Base-by-base conservation (phyloP, 2,888 invertebrate genomes). In the Exephanes ischioxanthus region DNA sequence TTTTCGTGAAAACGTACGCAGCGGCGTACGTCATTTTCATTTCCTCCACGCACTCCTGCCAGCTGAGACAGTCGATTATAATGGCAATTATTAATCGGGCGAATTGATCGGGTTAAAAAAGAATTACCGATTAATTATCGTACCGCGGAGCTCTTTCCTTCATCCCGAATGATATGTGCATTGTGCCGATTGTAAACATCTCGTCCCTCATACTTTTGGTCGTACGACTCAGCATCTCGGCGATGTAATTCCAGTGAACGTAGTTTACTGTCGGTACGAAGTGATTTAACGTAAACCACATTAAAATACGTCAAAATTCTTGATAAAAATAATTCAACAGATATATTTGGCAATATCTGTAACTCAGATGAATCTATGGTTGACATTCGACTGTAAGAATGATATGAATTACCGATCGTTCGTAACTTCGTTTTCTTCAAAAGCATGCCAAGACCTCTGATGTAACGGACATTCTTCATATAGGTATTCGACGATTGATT, bases 111-210 rank as follows among this genome's bases (percentile, higher is more conserved):
- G 19, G n/a, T 53, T 53, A n/a, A 0, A 6, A n/a, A 53, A 53
- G 3, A 19, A 61, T 72, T 22, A 22, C 22, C 22, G 22, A 22
- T 22, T 22, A 48, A 53, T 19, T 61, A 16, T 16, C 30, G 58
- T 76, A 88, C 87, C 88, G 86, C 26, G 86, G 87, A 45, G 63
- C 26, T 45, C 72, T 33, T 53, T 78, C 70, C 33, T 48, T 45
- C 4, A 75, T 45, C 14, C 83, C 80, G 41, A 6, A 53, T 53
- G 53, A 37, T 73, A 19, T 75, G 71, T 11, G 70, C 66, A 19
- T 37, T 9, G 80, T 9, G 1, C 6, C 67, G 63, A 53, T 6
- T 9, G 19, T 6, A n/a, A 58, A 77, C 2, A 87, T 33, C 9
- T 75, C n/a, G n/a, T 77, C 58, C 26, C 80, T 82, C 51, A 83